phyloP scores from a whole-genome alignment of 2,888 invertebrate genomes.

The Mayetiola destructor region DNA sequence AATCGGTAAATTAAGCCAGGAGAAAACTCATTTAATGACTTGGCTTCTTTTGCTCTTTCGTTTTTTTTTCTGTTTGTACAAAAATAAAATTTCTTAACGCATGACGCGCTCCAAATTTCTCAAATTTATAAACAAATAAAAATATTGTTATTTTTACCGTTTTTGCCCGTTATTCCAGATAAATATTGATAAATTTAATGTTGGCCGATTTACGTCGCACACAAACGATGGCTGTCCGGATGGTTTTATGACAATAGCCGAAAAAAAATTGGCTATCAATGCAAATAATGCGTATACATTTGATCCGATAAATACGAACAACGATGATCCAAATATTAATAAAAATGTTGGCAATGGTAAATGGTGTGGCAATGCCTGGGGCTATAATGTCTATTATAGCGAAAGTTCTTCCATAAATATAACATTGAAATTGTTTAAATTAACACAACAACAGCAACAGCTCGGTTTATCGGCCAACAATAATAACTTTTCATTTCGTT shows the following conservation, averaged over 20 bases:
- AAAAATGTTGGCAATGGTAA: constrained; percentile 44
- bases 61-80: no score
- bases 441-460: constrained; percentile 68
- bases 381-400: constrained; percentile 73
- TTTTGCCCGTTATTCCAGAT: constrained; percentile 46
- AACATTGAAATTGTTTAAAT: constrained; percentile 51
- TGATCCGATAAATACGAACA: neutral
- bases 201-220: constrained; percentile 61
- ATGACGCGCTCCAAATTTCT: no score
- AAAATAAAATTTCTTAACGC: no score
- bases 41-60: no score
- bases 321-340: constrained; percentile 28
- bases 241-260: constrained; percentile 66
- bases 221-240: constrained; percentile 55
- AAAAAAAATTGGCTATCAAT: constrained; percentile 35
- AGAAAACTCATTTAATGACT: no score
- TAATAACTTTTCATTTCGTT: constrained; percentile 65
- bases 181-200: constrained; percentile 70
- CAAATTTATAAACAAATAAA: no score
- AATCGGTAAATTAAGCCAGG: no score
- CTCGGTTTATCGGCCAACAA: constrained; percentile 48
- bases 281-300: neutral
- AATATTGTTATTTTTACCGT: constrained; percentile 15
- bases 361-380: constrained; percentile 75
- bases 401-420: constrained; percentile 66